A percentile compares a stretch with the other conserved stretches of the same genome.
phyloP scores from a whole-genome alignment of 2,113 vertebrate genomes.

The Enhydra lutris region DNA sequence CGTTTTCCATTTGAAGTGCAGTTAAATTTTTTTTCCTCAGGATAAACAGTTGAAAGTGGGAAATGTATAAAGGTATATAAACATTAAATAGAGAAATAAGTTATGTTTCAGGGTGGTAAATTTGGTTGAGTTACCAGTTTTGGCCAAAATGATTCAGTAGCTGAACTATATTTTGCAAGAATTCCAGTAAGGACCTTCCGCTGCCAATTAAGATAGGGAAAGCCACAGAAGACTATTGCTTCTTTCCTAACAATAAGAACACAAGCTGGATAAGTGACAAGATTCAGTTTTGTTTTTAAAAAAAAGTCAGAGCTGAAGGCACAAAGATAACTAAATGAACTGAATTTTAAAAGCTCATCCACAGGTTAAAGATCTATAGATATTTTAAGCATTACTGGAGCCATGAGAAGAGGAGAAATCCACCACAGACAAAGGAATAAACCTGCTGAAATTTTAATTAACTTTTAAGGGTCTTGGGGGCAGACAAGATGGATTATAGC shows the following conservation, averaged over 20 bases:
- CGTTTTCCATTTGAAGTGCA: not conserved
- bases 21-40: not conserved
- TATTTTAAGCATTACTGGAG: not conserved
- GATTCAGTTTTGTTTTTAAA: not conserved
- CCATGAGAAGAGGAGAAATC: not conserved
- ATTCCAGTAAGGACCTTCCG: not conserved
- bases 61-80: not conserved
- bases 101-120: not conserved
- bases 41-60: not conserved
- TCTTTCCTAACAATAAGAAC: not conserved
- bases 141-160: slow-evolving; percentile 25
- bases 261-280: not conserved
- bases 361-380: not conserved
- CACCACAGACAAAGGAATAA: not conserved
- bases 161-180: not conserved
- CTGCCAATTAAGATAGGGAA: not conserved
- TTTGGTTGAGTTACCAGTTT: not conserved
- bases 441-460: not conserved
- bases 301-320: not conserved
- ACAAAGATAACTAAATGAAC: not conserved
- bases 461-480: not conserved
- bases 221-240: not conserved
- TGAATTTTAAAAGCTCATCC: not conserved
- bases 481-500: not conserved
- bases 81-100: not conserved